Evolutionary conservation across 2,797 vertebrate genomes (phyloP), one percentile per base, ranked within the genome.

Genomic region (Clarias platycephalus): DNA sequence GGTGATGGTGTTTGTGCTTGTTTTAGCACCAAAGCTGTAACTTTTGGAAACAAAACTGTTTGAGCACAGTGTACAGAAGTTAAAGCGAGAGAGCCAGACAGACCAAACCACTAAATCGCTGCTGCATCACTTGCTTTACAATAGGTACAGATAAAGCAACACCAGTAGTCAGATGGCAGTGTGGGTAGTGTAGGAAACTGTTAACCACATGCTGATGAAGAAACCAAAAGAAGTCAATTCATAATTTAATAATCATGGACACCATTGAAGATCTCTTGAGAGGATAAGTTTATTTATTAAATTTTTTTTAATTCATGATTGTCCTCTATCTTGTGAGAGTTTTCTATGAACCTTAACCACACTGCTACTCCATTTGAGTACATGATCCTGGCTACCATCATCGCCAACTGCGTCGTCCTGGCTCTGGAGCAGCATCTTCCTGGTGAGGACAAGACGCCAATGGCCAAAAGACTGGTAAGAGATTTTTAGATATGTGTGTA

Each of bases 301-400:
- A 44, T 49, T 72, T 31, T 28, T 55, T 16, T 74, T 74, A 49
- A 49, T 49, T 49, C 55, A 22, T 37, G 2, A 24, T 13, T 57
- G 53, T 60, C 5, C 40, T 44, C 18, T 31, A 28, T 70, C 18
- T 53, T 71, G 5, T 31, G 8, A 22, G 10, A 84, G 83, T 6
- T 37, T 64, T 77, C 16, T 83, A 31, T 88, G 58, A 26, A 24
- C 96, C 96, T 98, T 99, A 95, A 98, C 96, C 91, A 57, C 64
- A 88, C 86, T 89, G 88, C 91, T 93, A 99, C 98, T 95, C 98
- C 97, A 0, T 99, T 99, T 16, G 98, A 99, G 93, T 99, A 99
- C 91, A 98, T 99, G 98, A 99, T 99, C 93, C 94, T 99, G 93
- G 96, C 98, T 28, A 99, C 97, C 90, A 99, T 99, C 93, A 99